Conservation (phyloP, 2,113 vertebrate genomes). For the Istiophorus platypterus region DNA sequence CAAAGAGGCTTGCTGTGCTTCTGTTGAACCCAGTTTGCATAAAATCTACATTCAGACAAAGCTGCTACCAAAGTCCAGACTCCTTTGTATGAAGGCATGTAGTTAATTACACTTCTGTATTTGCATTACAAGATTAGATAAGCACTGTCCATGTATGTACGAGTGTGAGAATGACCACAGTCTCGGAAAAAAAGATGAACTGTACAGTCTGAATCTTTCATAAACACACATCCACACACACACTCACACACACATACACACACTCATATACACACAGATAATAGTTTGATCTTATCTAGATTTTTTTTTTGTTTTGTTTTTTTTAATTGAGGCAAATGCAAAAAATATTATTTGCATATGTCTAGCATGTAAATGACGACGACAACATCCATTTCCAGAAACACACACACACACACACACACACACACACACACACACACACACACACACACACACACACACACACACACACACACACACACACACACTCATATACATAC, state of each 20-base stretch:
- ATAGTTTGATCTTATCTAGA: too few species aligned
- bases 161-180: background rate
- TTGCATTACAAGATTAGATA: background rate
- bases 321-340: too few species aligned
- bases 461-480: background rate
- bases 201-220: background rate
- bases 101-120: constrained; percentile 11
- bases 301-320: too few species aligned
- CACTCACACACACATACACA: background rate
- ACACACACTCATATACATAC: background rate
- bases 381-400: too few species aligned
- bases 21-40: constrained; percentile 27
- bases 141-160: background rate
- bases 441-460: background rate
- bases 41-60: background rate
- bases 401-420: background rate
- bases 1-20: background rate
- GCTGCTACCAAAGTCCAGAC: background rate
- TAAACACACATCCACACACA: background rate
- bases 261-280: background rate
- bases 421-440: background rate
- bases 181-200: too few species aligned
- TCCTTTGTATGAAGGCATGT: constrained; percentile 28
- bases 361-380: too few species aligned
- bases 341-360: too few species aligned